phyloP scores from a whole-genome alignment of 1,140 invertebrate genomes.

The Drosophila persimilis region DNA sequence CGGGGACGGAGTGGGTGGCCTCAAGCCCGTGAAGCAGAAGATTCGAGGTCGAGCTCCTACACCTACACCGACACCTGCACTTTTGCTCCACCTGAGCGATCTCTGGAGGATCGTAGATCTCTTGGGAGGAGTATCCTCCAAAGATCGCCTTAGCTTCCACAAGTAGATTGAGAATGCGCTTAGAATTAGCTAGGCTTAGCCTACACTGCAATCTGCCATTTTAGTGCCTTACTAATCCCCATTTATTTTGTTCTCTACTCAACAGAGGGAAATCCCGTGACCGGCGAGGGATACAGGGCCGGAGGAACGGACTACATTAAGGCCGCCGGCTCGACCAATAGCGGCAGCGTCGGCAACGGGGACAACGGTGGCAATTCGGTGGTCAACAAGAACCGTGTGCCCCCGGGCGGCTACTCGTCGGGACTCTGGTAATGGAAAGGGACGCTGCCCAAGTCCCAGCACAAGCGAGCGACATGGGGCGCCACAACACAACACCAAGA shows the following conservation, averaged over 20 bases:
- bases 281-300: slow-evolving; percentile 83
- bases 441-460: slow-evolving; percentile 33
- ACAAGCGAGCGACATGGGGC: slow-evolving; percentile 42
- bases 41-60: slow-evolving; percentile 49
- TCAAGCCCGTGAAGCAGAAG: slow-evolving; percentile 63
- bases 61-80: not conserved
- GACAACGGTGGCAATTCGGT: slow-evolving; percentile 69
- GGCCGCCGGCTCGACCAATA: slow-evolving; percentile 53
- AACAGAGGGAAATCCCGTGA: slow-evolving; percentile 84
- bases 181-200: not conserved
- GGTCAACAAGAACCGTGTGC: slow-evolving; percentile 83
- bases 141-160: too few relatives aligned
- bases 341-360: slow-evolving; percentile 12
- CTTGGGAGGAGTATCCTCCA: too few relatives aligned
- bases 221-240: slow-evolving; percentile 1
- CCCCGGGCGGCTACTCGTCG: slow-evolving; percentile 84
- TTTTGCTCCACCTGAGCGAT: not conserved
- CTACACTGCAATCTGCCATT: not conserved
- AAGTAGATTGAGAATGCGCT: not conserved
- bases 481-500: slow-evolving; percentile 31
- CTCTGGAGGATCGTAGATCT: too few relatives aligned
- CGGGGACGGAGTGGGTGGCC: slow-evolving; percentile 74
- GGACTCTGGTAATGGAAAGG: slow-evolving; percentile 83
- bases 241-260: slow-evolving; percentile 3
- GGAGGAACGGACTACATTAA: slow-evolving; percentile 59